phyloP scores from a whole-genome alignment of 2,113 vertebrate species.

The Polypterus bichir region DNA sequence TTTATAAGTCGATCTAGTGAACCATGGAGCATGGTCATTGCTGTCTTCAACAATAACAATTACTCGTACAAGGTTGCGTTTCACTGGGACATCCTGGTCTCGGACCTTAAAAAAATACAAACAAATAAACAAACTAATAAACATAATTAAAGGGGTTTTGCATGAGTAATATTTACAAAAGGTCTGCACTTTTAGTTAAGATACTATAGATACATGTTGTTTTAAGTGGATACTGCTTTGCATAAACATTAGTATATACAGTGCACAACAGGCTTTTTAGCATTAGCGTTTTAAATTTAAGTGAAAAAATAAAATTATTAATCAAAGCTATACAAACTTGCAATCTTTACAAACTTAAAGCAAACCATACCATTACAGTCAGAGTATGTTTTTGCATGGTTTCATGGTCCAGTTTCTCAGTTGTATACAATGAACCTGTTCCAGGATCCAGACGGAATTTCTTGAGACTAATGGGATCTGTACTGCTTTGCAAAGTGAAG shows the following conservation, averaged over 20 bases:
- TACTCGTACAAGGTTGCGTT: conserved; percentile 81
- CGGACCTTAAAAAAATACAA: conserved; percentile 58
- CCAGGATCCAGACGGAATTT: conserved; percentile 86
- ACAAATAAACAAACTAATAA: neutral
- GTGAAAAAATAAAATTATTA: no score
- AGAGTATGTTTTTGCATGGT: conserved; percentile 74
- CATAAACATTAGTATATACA: no score
- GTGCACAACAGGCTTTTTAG: no score
- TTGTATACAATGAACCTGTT: conserved; percentile 68
- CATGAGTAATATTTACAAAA: no score
- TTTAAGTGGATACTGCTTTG: no score
- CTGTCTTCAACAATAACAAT: conserved; percentile 75
- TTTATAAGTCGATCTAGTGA: conserved; percentile 72
- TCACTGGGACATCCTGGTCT: conserved; percentile 92
- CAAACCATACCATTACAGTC: conserved; percentile 72
- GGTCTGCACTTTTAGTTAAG: no score
- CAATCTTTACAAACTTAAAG: neutral
- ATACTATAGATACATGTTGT: no score
- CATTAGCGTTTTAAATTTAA: no score
- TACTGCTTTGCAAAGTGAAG: conserved; percentile 83
- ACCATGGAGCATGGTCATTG: conserved; percentile 89
- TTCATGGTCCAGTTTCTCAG: conserved; percentile 81
- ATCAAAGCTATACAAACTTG: no score
- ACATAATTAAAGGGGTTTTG: neutral
- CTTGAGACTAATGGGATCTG: conserved; percentile 76